These are phyloP conservation scores for Crotalus viridis DNA, from an alignment of 2,113 vertebrate genomes.

Conservation along the genomic window DNA sequence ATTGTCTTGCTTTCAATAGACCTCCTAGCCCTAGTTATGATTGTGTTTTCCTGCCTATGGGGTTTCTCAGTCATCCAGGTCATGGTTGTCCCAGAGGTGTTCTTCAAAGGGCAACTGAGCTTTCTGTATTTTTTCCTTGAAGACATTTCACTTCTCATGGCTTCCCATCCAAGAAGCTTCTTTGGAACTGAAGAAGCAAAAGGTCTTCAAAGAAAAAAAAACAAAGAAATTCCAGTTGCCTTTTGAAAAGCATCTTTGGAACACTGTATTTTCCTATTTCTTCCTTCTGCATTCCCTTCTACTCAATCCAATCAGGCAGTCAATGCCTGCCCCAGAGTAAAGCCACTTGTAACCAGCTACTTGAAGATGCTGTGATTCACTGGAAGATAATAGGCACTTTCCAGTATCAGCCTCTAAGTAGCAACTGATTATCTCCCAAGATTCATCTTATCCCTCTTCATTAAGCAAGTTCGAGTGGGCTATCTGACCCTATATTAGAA, in stretches of 20 bases:
- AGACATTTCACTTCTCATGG: not conserved
- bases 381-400: constrained; percentile 7
- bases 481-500: constrained; percentile 1
- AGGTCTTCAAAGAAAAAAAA: not conserved
- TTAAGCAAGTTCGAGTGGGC: constrained; percentile 9
- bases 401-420: not conserved
- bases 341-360: not conserved
- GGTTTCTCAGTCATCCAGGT: not conserved
- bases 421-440: constrained; percentile 2
- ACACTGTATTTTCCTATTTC: not conserved
- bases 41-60: not conserved
- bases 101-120: not conserved
- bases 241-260: not conserved
- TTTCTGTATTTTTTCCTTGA: not conserved
- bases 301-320: not conserved
- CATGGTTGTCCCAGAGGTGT: not conserved
- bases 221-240: not conserved
- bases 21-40: not conserved
- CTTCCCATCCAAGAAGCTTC: not conserved
- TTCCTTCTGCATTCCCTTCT: not conserved
- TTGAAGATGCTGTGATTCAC: not conserved
- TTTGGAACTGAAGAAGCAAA: not conserved
- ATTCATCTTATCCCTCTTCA: constrained; percentile 1
- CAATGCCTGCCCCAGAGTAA: not conserved
- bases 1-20: not conserved